Evolutionary conservation across 2,113 vertebrate genomes (phyloP).

Genomic region (Muntiacus reevesi): DNA sequence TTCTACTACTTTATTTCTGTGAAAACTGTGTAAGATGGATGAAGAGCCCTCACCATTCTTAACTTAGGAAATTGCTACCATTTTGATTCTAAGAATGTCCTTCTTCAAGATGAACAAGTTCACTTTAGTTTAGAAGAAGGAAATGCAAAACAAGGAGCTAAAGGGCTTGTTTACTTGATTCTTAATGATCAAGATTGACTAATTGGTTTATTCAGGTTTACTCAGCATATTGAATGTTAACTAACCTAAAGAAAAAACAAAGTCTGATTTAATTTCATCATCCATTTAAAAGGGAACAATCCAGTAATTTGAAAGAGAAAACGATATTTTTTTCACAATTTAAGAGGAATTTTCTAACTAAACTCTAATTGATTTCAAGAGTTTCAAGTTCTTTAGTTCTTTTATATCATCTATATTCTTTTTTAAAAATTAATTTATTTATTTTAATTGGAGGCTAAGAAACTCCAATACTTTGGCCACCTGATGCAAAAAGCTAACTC

Average conservation of each 20-base stretch:
- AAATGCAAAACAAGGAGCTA: not conserved
- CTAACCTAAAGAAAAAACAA: not conserved
- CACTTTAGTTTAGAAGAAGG: not conserved
- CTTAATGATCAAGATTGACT: not conserved
- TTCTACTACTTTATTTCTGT: not conserved
- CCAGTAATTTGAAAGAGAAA: not conserved
- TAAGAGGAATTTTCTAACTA: not conserved
- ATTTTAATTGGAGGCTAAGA: not conserved
- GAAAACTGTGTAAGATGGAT: not conserved
- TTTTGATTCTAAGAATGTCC: not conserved
- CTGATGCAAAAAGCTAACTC: not conserved
- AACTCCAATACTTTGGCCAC: not conserved
- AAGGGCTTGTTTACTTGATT: not conserved
- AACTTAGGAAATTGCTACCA: not conserved
- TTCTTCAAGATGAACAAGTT: not conserved
- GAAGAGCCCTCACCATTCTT: not conserved
- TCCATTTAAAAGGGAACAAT: not conserved
- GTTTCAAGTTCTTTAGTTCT: not conserved
- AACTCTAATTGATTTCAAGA: not conserved
- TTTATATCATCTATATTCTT: not conserved
- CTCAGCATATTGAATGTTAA: not conserved
- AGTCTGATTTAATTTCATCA: not conserved
- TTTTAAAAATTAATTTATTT: not conserved
- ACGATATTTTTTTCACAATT: not conserved
- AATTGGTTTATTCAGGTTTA: not conserved